These are phyloP conservation scores for Hylomyscus alleni DNA, from an alignment of 2,797 vertebrate genomes.

Conservation along the genomic window DNA sequence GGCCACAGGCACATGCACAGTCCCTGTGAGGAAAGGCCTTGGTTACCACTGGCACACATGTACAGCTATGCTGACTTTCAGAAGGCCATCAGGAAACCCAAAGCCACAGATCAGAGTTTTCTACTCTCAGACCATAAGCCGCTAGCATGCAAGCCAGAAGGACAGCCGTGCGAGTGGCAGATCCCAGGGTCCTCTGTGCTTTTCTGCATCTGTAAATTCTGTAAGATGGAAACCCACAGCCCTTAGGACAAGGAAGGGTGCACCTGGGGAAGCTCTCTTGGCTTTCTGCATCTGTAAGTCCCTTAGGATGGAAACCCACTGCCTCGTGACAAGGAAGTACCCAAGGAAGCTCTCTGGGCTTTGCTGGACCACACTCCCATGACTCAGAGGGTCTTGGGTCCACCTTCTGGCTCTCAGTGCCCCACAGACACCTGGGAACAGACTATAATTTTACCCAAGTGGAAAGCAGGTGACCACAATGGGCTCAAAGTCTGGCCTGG, in stretches of 20 bases:
- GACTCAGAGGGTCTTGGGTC: not conserved
- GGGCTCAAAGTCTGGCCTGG: not conserved
- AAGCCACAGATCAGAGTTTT: not conserved
- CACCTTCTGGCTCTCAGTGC: not conserved
- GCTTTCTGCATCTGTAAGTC: no score
- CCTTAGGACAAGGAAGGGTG: not conserved
- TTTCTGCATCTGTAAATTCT: not conserved
- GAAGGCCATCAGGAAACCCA: not conserved
- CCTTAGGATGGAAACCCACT: accelerated
- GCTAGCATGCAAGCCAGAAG: not conserved
- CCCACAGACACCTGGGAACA: not conserved
- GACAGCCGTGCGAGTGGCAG: accelerated
- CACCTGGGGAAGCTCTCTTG: not conserved
- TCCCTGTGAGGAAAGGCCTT: not conserved
- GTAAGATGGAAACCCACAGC: accelerated
- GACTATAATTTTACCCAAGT: not conserved
- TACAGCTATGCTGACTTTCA: not conserved
- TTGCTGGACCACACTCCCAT: not conserved
- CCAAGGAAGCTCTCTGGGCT: not conserved
- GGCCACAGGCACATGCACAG: not conserved
- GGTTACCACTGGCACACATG: not conserved
- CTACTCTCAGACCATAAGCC: not conserved
- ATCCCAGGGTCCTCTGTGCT: no score
- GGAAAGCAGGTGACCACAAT: not conserved
- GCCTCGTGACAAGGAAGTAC: accelerated